Percentiles rank a stretch among this genome's conserved stretches.
phyloP scores from a whole-genome alignment of 2,113 vertebrate genomes.

The Cyphomyrus discorhynchus region DNA sequence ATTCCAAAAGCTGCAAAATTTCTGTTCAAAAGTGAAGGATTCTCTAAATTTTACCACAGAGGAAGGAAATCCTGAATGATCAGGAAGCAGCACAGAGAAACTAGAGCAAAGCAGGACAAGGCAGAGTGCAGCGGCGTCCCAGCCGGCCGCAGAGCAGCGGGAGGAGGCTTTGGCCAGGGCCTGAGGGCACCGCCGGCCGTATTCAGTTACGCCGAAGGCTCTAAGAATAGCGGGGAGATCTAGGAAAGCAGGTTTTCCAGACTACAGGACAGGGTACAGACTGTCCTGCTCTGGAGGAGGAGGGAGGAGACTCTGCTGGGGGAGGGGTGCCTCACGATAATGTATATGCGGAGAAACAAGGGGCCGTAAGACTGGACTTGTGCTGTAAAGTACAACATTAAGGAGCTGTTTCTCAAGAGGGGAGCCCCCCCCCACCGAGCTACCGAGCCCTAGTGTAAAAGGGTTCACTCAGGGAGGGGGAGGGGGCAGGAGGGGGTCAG shows the following conservation, averaged over 20 bases:
- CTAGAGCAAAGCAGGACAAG: not conserved
- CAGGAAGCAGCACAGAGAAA: not conserved
- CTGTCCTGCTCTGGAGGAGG: constrained; percentile 31
- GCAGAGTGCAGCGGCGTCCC: not conserved
- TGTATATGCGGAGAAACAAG: not conserved
- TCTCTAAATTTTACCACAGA: not conserved
- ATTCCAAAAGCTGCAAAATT: not conserved
- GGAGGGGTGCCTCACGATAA: not conserved
- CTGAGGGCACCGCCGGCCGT: constrained; percentile 17
- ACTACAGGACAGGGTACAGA: constrained; percentile 28
- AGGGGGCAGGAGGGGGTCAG: not conserved
- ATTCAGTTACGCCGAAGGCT: constrained; percentile 28
- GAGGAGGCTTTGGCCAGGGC: not conserved
- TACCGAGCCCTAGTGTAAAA: not conserved
- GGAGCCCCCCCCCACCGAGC: no score
- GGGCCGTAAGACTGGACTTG: not conserved
- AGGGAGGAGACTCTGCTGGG: not conserved
- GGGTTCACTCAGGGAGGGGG: not conserved
- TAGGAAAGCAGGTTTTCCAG: not conserved
- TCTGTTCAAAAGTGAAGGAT: not conserved
- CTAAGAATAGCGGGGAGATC: constrained; percentile 29
- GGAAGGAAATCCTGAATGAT: not conserved
- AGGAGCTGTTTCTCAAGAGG: not conserved
- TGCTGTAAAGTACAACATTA: not conserved
- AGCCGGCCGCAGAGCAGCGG: not conserved